Base-by-base conservation (phyloP, 2,888 invertebrate species). In the Empis livida region DNA sequence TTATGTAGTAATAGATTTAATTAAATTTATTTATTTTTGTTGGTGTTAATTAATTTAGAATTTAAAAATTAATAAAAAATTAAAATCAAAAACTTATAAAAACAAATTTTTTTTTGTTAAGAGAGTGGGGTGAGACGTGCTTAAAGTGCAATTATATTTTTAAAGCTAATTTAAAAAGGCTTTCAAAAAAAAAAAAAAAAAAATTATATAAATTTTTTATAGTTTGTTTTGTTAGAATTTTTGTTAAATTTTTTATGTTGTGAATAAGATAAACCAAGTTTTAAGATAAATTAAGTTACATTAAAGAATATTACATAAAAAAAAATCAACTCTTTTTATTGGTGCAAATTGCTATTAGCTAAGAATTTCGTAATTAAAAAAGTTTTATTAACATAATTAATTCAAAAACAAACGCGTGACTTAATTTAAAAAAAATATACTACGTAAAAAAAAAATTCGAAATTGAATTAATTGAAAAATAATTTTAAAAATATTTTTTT, bases 81-180 rank as follows among this genome's bases (percentile, higher is more conserved):
- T 27, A 27, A 27, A 27, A 27, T 20, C 20, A 4, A 27, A 8
- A 27, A 27, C 5, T 27, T 27, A 27, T 27, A 27, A 27, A 27
- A 8, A 5, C 3, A 5, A 20, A 20, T 20, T 20, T 20, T 20
- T 20, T 20, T 20, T 20, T 27, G 23, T 27, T 27, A 27, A 27
- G 23, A 27, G 23, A 60, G 59, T 58, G 64, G 42, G 43, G 64
- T 68, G 68, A 65, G 66, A 67, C 68, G 67, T 68, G 67, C 68
- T 64, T 63, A 61, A 60, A 65, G 68, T 68, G 68, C 68, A 68
- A 68, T 66, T 68, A 65, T 66, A 66, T 66, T 65, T 67, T 64
- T 63, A 63, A 65, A 65, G 64, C 66, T 59, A 55, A 48, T 38
- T 47, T 47, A 49, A 49, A 47, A 40, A 48, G 49, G 45, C 45